Evolutionary conservation across 2,113 vertebrate species (phyloP).

Genomic region (Cyprinodon brontotheroides): DNA sequence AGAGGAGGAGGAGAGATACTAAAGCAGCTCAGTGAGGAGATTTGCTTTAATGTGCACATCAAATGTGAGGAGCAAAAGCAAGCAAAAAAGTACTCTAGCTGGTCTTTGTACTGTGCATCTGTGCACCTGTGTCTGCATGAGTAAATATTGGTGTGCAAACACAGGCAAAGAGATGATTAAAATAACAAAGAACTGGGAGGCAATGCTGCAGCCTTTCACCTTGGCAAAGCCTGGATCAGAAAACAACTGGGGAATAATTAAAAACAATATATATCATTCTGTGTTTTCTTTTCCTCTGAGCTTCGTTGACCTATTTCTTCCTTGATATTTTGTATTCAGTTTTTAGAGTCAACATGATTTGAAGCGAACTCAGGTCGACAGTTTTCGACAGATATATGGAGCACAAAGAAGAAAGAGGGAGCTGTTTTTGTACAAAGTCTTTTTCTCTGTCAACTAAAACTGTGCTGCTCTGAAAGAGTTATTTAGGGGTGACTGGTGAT

Average conservation of each 20-base stretch:
- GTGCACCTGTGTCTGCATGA: conserved; percentile 37
- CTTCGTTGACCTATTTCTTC: neutral
- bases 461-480: conserved; percentile 44
- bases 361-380: conserved; percentile 19
- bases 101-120: conserved; percentile 26
- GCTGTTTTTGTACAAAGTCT: conserved; percentile 18
- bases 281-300: conserved; percentile 21
- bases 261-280: conserved; percentile 46
- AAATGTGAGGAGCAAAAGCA: conserved; percentile 67
- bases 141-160: conserved; percentile 7
- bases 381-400: neutral
- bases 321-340: conserved; percentile 7
- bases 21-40: conserved; percentile 46
- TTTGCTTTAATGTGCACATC: conserved; percentile 73
- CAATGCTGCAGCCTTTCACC: conserved; percentile 40
- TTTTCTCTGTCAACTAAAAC: conserved; percentile 29
- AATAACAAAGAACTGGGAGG: conserved; percentile 65
- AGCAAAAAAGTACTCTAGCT: conserved; percentile 46
- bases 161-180: conserved; percentile 53
- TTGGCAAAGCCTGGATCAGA: conserved; percentile 31
- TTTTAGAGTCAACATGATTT: conserved; percentile 3
- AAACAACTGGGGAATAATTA: conserved; percentile 41
- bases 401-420: conserved; percentile 28
- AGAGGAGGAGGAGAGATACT: conserved; percentile 47
- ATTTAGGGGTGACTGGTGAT: conserved; percentile 56